Evolutionary conservation across 1,140 invertebrate genomes (phyloP).

Genomic region (Caenorhabditis latens): DNA sequence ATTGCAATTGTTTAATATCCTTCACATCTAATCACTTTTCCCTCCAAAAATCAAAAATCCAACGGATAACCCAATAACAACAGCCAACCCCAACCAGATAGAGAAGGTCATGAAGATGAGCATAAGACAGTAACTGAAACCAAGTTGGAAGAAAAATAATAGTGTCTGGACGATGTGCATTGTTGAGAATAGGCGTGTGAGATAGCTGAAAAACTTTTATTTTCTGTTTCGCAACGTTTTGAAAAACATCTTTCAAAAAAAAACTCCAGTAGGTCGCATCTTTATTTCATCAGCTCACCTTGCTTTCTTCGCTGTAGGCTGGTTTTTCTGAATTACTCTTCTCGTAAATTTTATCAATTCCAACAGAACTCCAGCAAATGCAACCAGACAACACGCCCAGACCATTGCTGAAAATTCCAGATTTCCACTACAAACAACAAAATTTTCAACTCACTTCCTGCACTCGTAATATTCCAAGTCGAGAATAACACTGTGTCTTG

Average conservation of each 20-base stretch:
- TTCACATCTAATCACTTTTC: conserved; percentile 2
- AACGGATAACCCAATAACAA: conserved; percentile 84
- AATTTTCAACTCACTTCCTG: conserved; percentile 9
- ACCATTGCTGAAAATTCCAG: conserved; percentile 13
- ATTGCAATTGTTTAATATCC: no score
- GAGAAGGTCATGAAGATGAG: conserved; percentile 99
- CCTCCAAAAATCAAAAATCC: conserved; percentile 44
- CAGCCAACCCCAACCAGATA: conserved; percentile 89
- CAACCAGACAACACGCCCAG: conserved; percentile 20
- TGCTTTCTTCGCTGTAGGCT: background rate
- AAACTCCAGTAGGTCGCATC: no score
- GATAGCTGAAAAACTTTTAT: conserved; percentile 4
- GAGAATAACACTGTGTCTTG: conserved; percentile 27
- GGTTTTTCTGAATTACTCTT: background rate
- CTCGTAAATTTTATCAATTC: conserved; percentile 20
- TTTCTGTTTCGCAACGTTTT: background rate
- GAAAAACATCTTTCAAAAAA: no score
- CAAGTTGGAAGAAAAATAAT: conserved; percentile 90
- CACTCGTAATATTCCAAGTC: conserved; percentile 25
- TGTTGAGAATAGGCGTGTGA: conserved; percentile 36
- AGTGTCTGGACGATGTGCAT: conserved; percentile 87
- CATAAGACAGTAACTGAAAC: conserved; percentile 93
- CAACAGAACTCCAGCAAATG: background rate
- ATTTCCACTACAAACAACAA: background rate
- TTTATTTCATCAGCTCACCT: background rate